These are phyloP conservation scores for Psittacula cyanocephala DNA, from an alignment of 2,113 vertebrate genomes.

Conservation along the genomic window DNA sequence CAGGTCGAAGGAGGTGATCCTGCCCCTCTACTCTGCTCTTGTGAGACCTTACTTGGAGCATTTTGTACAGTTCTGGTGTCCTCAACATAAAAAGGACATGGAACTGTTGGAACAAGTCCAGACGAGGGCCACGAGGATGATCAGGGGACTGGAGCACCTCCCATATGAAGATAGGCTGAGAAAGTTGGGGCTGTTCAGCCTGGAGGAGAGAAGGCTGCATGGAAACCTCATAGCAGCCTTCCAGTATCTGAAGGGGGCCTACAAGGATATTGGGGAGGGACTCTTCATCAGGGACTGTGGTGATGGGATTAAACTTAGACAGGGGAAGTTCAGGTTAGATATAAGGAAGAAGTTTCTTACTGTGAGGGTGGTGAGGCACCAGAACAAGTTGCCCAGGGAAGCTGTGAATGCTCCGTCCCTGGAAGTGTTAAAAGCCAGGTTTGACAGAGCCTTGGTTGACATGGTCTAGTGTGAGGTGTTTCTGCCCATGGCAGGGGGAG, in stretches of 20 bases:
- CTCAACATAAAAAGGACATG: not conserved
- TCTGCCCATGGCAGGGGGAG: not conserved
- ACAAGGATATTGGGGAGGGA: not conserved
- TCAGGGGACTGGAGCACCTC: not conserved
- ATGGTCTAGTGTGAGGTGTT: not conserved
- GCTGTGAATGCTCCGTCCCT: not conserved
- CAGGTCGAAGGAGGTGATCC: not conserved
- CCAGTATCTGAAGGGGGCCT: not conserved
- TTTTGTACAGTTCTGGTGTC: not conserved
- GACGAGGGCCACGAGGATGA: not conserved
- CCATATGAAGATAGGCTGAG: not conserved
- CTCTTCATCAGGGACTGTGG: not conserved
- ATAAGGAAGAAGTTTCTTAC: not conserved
- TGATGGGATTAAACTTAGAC: not conserved
- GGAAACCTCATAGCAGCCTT: not conserved
- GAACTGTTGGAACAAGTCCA: not conserved
- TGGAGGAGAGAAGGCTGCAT: not conserved
- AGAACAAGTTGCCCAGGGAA: not conserved
- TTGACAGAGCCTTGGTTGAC: not conserved
- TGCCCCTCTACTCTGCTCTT: not conserved
- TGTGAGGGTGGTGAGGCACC: not conserved
- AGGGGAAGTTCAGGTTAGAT: not conserved
- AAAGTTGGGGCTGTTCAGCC: not conserved
- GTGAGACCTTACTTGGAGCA: not conserved
- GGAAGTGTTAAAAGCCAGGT: not conserved